phyloP scores from a whole-genome alignment of 1,140 invertebrate species.

The Lasioglossum albipes region DNA sequence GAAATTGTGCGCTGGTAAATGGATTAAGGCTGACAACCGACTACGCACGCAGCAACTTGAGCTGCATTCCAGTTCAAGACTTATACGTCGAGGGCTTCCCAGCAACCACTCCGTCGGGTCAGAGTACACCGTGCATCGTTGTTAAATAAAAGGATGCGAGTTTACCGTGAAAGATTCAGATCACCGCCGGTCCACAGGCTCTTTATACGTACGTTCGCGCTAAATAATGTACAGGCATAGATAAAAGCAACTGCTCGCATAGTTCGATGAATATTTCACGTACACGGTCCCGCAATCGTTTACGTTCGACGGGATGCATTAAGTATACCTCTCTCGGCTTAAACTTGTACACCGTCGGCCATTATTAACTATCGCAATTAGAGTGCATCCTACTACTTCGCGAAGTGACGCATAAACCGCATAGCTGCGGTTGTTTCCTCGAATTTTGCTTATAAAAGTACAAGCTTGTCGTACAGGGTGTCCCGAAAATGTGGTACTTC shows the following conservation, averaged over 20 bases:
- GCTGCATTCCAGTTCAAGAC: slow-evolving; percentile 41
- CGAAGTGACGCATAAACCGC: not conserved
- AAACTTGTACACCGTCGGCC: not conserved
- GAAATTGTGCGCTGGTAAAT: slow-evolving; percentile 34
- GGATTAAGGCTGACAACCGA: slow-evolving; percentile 53
- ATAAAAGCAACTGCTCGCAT: slow-evolving; percentile 11
- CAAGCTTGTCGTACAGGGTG: too few species aligned
- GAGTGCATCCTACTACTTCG: not conserved
- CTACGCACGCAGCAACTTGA: slow-evolving; percentile 21
- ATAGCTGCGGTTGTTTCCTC: not conserved
- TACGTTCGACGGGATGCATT: not conserved
- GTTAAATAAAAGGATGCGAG: slow-evolving; percentile 9
- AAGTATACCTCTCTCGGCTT: not conserved
- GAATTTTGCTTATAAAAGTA: too few species aligned
- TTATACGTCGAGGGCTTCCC: slow-evolving; percentile 29
- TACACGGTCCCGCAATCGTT: not conserved
- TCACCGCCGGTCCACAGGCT: not conserved
- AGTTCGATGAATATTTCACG: slow-evolving; percentile 6
- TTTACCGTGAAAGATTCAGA: slow-evolving; percentile 5
- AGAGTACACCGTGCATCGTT: slow-evolving; percentile 33
- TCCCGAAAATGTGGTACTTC: too few species aligned
- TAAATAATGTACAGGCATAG: slow-evolving; percentile 25
- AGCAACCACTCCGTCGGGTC: slow-evolving; percentile 27
- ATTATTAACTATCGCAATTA: not conserved
- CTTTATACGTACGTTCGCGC: not conserved